These are phyloP conservation scores for Stramonita haemastoma DNA, from an alignment of 2,888 invertebrate species.

Conservation along the genomic window DNA sequence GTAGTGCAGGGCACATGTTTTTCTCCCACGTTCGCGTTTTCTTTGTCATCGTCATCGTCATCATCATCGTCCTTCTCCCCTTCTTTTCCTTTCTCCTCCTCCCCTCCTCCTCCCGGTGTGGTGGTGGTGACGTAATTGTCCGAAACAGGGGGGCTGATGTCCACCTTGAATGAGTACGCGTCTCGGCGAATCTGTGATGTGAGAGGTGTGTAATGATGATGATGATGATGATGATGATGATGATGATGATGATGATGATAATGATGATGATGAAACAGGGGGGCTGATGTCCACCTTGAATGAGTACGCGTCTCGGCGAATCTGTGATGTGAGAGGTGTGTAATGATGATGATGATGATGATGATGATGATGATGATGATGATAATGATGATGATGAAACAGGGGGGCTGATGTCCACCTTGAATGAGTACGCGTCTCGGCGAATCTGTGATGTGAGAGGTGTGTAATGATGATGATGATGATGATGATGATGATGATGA, in stretches of 20 bases:
- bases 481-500: no score
- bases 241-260: no score
- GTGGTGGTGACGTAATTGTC: constrained; percentile 35
- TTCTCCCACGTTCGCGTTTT: constrained; percentile 58
- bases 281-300: no score
- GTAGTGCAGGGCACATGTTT: constrained; percentile 89
- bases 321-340: no score
- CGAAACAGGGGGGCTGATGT: constrained; percentile 30
- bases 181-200: constrained; percentile 49
- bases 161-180: constrained; percentile 43
- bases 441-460: constrained; percentile 44
- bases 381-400: no score
- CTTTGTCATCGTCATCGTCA: neutral
- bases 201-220: neutral
- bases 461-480: no score
- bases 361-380: no score
- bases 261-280: no score
- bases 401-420: constrained; percentile 34
- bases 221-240: no score
- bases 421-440: constrained; percentile 47
- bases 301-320: no score
- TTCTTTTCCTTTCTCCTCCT: neutral
- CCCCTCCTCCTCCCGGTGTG: neutral
- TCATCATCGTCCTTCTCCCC: constrained; percentile 16
- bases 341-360: no score